phyloP scores from a whole-genome alignment of 2,797 vertebrate species.

The Hafferia zeledoni region DNA sequence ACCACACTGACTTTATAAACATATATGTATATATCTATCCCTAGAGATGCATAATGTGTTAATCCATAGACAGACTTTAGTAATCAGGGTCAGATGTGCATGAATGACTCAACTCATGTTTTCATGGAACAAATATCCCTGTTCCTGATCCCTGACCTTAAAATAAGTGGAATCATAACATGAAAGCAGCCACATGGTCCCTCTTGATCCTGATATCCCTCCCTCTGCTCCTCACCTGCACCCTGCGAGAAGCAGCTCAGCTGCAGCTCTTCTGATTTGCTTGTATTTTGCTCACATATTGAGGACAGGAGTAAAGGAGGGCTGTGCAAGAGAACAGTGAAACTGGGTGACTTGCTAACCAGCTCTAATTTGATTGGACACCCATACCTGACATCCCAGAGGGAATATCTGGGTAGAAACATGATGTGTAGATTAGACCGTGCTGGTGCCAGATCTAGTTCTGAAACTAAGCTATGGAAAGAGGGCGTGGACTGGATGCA shows the following conservation, averaged over 20 bases:
- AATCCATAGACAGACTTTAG: neutral
- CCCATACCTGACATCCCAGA: neutral
- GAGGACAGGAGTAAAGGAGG: neutral
- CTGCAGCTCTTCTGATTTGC: neutral
- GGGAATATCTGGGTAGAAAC: neutral
- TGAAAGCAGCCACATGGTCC: neutral
- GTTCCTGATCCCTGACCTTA: neutral
- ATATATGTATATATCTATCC: neutral
- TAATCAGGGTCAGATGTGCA: neutral
- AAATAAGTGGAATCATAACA: neutral
- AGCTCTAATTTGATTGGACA: neutral
- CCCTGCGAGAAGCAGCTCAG: neutral
- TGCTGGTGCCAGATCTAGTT: neutral
- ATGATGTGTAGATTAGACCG: rapidly evolving
- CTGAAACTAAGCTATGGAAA: neutral
- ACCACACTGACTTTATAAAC: neutral
- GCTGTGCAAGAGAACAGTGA: rapidly evolving
- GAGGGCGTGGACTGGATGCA: neutral
- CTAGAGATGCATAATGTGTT: rapidly evolving
- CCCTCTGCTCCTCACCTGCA: neutral
- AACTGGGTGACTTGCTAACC: neutral
- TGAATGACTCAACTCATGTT: neutral
- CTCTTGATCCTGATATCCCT: neutral
- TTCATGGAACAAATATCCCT: neutral
- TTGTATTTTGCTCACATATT: neutral